Evolutionary conservation across 1,140 invertebrate species (phyloP), one percentile per base, ranked within the genome.

Genomic region (Daktulosphaira vitifoliae): DNA sequence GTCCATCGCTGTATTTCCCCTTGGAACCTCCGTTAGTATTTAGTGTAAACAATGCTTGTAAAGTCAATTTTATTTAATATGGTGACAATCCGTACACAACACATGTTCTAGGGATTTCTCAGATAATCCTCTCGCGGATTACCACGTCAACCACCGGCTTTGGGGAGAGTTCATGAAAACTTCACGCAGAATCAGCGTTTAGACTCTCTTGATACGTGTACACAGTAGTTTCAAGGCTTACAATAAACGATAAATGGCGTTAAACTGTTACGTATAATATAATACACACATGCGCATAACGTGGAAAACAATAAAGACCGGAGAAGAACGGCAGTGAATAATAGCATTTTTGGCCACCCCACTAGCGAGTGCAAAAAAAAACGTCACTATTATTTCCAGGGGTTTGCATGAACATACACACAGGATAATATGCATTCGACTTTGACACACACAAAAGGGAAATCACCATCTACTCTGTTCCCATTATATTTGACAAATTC

Each of bases 341-440:
- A 59, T 59, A 39, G 54, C 38, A 2, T 59, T 59, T 59, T 59
- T 5, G 25, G 39, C 11, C n/a, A 44, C 54, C 54, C 54, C 52
- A 33, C 29, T 33, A 11, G 29, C 29, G 29, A 33, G 11, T 33
- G 18, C 2, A 13, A 46, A 59, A 62, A 62, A 62, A 62, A 62
- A 59, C 38, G 56, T 62, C 56, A 48, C 56, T 33, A 46, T 62
- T 62, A 62, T 46, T 62, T 39, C 56, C 13, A 62, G 56, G 42
- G 56, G 56, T 13, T 59, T 7, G 54, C 16, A 49, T 25, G 23
- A 22, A 5, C 51, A 8, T 18, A 15, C 51, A 11, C 51, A 33
- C 29, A 53, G 18, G 18, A 54, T 54, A 54, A 54, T 54, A 16
- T 48, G 48, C 56, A 16, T 22, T 46, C 42, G 56, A 62, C 56